Evolutionary conservation across 2,797 vertebrate species (phyloP).

Genomic region (Cephalopachus bancanus): DNA sequence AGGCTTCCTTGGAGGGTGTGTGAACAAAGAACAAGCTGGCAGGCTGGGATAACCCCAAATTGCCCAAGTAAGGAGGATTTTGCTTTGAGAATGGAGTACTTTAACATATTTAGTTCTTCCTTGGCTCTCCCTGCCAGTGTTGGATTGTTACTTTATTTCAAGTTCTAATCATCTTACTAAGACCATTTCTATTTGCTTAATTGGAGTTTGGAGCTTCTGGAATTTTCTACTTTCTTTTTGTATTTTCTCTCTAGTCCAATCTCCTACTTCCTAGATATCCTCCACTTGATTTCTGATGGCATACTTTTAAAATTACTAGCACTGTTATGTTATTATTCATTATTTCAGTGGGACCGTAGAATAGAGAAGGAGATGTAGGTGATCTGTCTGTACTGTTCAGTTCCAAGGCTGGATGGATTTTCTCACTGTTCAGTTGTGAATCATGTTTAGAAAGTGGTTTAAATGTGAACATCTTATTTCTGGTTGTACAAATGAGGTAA

Average conservation of each 20-base stretch:
- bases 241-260: neutral
- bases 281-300: neutral
- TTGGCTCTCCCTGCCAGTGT: neutral
- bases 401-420: neutral
- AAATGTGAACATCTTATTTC: slow-evolving; percentile 11
- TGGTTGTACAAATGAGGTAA: neutral
- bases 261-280: neutral
- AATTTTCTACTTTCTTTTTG: neutral
- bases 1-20: neutral
- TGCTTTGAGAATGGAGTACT: neutral
- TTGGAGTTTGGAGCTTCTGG: neutral
- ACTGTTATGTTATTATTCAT: neutral
- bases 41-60: neutral
- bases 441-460: neutral
- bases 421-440: slow-evolving; percentile 13
- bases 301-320: neutral
- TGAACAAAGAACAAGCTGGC: neutral
- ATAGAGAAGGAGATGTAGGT: neutral
- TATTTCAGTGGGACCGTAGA: neutral
- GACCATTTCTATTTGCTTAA: neutral
- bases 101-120: neutral
- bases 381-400: neutral
- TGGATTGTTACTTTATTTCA: neutral
- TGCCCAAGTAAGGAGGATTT: neutral
- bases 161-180: neutral